A percentile compares a stretch with the other conserved stretches of the same genome.
phyloP scores from a whole-genome alignment of 2,888 invertebrate species.

The Drosophila cyrtoloma region DNA sequence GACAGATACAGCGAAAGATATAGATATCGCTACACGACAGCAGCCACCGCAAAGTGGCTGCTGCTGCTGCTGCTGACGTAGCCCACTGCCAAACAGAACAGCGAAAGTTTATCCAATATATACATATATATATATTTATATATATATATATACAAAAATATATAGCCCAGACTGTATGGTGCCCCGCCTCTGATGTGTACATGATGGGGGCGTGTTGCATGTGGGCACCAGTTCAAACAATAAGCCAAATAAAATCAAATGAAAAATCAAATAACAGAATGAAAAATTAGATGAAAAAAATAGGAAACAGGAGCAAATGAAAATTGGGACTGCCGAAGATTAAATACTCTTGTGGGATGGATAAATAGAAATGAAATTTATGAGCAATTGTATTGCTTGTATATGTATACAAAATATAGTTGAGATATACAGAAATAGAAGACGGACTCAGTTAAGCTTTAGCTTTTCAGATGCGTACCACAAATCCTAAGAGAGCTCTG shows the following conservation, averaged over 20 bases:
- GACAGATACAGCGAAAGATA: conserved; percentile 50
- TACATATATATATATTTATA: conserved; percentile 11
- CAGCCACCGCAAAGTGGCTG: conserved; percentile 46
- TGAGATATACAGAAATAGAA: not conserved
- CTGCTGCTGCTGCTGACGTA: conserved; percentile 12
- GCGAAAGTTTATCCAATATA: conserved; percentile 57
- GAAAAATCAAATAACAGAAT: conserved; percentile 34
- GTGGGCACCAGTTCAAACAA: conserved; percentile 34
- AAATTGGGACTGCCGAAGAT: not conserved
- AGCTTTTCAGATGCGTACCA: not conserved
- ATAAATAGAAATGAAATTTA: not conserved
- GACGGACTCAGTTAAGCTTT: not conserved
- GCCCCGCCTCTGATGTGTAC: conserved; percentile 34
- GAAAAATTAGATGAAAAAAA: conserved; percentile 1
- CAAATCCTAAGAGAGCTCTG: not conserved
- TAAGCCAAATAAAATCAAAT: conserved; percentile 14
- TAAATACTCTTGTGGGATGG: conserved; percentile 10
- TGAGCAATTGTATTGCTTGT: not conserved
- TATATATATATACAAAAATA: conserved; percentile 5
- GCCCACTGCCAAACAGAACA: conserved; percentile 24
- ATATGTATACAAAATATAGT: not conserved
- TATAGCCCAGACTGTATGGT: conserved; percentile 56
- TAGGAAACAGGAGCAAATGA: not conserved
- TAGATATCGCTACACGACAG: conserved; percentile 21
- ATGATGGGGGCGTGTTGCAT: conserved; percentile 24